Evolutionary conservation across 2,113 vertebrate species (phyloP).

Genomic region (Scortum barcoo): DNA sequence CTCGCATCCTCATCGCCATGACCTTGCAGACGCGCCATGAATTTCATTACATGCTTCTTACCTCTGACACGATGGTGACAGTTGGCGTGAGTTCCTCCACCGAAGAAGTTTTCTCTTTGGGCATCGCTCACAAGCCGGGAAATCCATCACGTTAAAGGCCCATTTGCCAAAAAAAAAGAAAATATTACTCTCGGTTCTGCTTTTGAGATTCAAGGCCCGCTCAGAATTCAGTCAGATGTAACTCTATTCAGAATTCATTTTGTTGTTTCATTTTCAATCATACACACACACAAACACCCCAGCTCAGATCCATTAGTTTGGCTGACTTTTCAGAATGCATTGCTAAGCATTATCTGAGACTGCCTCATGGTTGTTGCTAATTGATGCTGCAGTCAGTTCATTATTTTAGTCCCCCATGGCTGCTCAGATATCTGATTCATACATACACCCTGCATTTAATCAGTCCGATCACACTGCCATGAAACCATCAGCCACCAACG

Average conservation of each 20-base stretch:
- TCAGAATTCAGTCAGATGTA: conserved; percentile 62
- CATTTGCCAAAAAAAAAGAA: conserved; percentile 58
- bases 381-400: conserved; percentile 72
- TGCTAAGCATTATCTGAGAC: conserved; percentile 70
- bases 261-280: conserved; percentile 58
- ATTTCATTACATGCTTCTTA: conserved; percentile 65
- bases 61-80: conserved; percentile 59
- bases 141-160: conserved; percentile 60
- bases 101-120: conserved; percentile 38
- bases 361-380: conserved; percentile 68
- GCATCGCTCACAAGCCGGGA: conserved; percentile 22
- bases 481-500: conserved; percentile 6
- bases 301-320: conserved; percentile 51
- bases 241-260: conserved; percentile 53
- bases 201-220: conserved; percentile 57
- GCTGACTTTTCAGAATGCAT: conserved; percentile 71
- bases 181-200: conserved; percentile 61
- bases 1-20: conserved; percentile 8
- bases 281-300: conserved; percentile 9
- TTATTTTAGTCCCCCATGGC: conserved; percentile 72
- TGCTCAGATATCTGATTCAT: conserved; percentile 64
- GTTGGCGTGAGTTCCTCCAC: conserved; percentile 11
- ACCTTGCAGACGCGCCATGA: conserved; percentile 60
- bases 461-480: conserved; percentile 38
- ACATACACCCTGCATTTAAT: conserved; percentile 59